Conservation (phyloP, 30 jellyfish, hydroid and myxozoan species). For the Pelagia noctiluca region DNA sequence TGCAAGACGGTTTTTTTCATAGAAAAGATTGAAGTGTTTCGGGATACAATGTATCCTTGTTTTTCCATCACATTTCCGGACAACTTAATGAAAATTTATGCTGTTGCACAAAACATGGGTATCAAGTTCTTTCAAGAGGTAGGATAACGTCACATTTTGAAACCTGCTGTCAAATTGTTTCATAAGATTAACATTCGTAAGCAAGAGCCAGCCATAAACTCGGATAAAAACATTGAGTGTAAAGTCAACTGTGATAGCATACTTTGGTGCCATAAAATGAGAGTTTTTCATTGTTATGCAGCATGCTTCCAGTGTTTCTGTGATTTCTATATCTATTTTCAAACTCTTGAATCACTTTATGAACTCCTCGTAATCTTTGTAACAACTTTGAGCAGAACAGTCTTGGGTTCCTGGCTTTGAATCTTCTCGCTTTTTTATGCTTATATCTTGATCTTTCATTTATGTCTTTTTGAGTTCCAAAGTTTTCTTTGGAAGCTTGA, state of each 20-base stretch:
- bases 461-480: neutral
- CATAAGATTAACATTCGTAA: neutral
- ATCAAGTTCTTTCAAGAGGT: slow-evolving; percentile 44
- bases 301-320: slow-evolving; percentile 6
- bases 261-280: slow-evolving; percentile 1
- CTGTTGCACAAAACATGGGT: slow-evolving; percentile 19
- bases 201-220: slow-evolving; percentile 29
- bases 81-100: neutral
- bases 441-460: neutral
- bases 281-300: neutral
- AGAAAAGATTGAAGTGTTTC: slow-evolving; percentile 18
- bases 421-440: neutral
- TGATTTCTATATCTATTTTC: slow-evolving; percentile 10
- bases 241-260: slow-evolving; percentile 3
- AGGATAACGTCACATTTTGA: slow-evolving; percentile 31
- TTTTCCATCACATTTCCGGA: neutral
- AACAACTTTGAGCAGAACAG: neutral
- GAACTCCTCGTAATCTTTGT: slow-evolving; percentile 18
- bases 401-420: slow-evolving; percentile 11
- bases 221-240: neutral
- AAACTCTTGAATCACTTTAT: neutral
- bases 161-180: slow-evolving; percentile 3
- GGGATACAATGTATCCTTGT: slow-evolving; percentile 10
- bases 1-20: slow-evolving; percentile 23
- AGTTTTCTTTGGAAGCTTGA: slow-evolving; percentile 45